Evolutionary conservation across 2,888 invertebrate species (phyloP).

Genomic region (Thymelicus lineola): DNA sequence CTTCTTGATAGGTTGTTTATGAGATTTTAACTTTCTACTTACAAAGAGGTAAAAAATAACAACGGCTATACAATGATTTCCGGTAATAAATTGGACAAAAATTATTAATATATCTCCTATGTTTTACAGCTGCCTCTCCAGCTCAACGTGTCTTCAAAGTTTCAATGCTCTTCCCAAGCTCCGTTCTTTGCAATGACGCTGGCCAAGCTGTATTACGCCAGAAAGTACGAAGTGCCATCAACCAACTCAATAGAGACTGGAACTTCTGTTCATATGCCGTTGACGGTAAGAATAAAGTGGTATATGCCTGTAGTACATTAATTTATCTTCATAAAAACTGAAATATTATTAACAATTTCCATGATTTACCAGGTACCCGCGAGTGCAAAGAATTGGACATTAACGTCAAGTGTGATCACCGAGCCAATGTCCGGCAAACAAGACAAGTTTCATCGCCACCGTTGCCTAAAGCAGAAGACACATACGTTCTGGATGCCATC

Average conservation of each 20-base stretch:
- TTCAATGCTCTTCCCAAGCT: slow-evolving; percentile 97
- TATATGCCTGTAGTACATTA: background rate
- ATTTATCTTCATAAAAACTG: background rate
- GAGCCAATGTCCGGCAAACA: slow-evolving; percentile 86
- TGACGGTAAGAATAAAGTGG: slow-evolving; percentile 86
- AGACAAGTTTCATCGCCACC: slow-evolving; percentile 85
- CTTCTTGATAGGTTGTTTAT: no score
- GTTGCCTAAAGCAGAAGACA: slow-evolving; percentile 89
- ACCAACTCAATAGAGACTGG: slow-evolving; percentile 97
- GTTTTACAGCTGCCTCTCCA: slow-evolving; percentile 89
- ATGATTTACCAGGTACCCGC: slow-evolving; percentile 83
- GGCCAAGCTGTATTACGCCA: slow-evolving; percentile 96
- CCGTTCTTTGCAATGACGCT: slow-evolving; percentile 98
- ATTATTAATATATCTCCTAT: background rate
- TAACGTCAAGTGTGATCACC: slow-evolving; percentile 96
- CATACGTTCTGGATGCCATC: slow-evolving; percentile 92
- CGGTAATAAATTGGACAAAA: no score
- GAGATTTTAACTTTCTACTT: no score
- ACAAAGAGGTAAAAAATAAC: no score
- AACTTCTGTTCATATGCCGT: slow-evolving; percentile 97
- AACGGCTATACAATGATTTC: no score
- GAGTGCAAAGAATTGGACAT: slow-evolving; percentile 96
- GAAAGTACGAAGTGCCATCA: slow-evolving; percentile 94
- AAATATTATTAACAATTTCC: slow-evolving; percentile 1
- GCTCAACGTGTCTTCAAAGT: slow-evolving; percentile 98